phyloP scores from a whole-genome alignment of 2,113 vertebrate species.

The Podarcis muralis region DNA sequence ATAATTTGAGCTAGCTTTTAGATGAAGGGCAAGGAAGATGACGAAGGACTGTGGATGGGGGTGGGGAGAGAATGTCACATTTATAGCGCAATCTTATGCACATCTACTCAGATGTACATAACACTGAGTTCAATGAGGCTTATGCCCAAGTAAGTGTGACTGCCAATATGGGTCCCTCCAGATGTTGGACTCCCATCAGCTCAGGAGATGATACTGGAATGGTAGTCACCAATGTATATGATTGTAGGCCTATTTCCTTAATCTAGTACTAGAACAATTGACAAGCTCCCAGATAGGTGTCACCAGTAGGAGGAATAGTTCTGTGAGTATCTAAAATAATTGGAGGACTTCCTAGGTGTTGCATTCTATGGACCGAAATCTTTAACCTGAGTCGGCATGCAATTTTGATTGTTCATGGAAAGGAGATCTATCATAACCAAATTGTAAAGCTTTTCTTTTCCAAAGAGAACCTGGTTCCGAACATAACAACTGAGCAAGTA shows the following conservation, averaged over 20 bases:
- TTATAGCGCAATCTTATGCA: not conserved
- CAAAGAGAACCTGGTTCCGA: not conserved
- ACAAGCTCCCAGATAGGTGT: not conserved
- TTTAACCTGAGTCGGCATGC: not conserved
- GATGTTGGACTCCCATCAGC: no score
- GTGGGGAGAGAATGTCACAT: not conserved
- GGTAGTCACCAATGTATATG: not conserved
- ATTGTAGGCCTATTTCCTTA: no score
- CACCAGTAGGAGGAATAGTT: not conserved
- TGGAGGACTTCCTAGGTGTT: not conserved
- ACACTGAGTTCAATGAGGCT: not conserved
- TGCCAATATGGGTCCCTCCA: not conserved
- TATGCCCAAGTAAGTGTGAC: not conserved
- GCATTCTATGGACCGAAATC: not conserved
- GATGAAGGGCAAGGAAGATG: not conserved
- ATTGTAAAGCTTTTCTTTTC: not conserved
- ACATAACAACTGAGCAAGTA: conserved; percentile 28
- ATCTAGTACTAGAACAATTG: not conserved
- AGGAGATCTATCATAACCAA: not conserved
- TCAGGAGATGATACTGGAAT: not conserved
- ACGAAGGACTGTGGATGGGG: not conserved
- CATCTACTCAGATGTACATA: not conserved
- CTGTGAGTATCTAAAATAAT: not conserved
- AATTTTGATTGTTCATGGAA: not conserved
- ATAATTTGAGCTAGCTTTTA: not conserved